Percentiles rank a stretch among this genome's conserved stretches.
phyloP scores from a whole-genome alignment of 2,797 vertebrate genomes.

The Notamacropus eugenii region DNA sequence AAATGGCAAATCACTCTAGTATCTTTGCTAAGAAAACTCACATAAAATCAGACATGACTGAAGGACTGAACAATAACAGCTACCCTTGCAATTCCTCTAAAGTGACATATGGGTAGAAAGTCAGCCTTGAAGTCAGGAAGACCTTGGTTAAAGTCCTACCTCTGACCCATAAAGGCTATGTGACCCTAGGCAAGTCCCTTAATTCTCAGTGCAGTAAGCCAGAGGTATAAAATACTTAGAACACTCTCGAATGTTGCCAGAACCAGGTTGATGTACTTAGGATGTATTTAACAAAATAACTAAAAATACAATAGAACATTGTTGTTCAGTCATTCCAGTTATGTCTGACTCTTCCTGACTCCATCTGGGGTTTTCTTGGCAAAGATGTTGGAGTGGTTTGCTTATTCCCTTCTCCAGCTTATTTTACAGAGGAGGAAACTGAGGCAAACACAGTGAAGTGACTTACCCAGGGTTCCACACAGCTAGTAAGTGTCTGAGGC shows the following conservation, averaged over 20 bases:
- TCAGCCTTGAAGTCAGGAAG: neutral
- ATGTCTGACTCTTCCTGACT: neutral
- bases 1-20: neutral
- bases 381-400: neutral
- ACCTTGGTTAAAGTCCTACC: neutral
- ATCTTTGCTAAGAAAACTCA: neutral
- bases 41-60: neutral
- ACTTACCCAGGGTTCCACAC: neutral
- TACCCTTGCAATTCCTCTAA: neutral
- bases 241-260: neutral
- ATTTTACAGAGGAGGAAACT: neutral
- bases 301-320: neutral
- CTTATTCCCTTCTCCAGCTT: neutral
- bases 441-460: neutral
- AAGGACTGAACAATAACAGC: neutral
- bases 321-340: neutral
- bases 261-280: neutral
- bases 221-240: neutral
- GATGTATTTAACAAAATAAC: neutral
- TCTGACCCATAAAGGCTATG: neutral
- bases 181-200: neutral
- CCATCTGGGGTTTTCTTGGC: neutral
- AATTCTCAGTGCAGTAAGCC: neutral
- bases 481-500: neutral
- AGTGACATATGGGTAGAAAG: neutral